phyloP scores from a whole-genome alignment of 2,797 vertebrate species.

The Spea hammondii region DNA sequence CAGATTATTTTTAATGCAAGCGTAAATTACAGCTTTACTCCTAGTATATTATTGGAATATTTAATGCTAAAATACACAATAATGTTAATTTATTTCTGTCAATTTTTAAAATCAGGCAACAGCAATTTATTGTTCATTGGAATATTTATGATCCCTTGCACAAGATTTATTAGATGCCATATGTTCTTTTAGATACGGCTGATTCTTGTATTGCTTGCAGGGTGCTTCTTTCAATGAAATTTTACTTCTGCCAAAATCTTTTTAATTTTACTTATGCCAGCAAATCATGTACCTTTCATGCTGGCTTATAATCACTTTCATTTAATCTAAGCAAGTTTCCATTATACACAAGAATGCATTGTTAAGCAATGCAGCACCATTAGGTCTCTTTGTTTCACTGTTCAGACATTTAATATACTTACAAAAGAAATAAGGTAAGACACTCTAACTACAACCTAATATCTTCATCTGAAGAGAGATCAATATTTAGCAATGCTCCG shows the following conservation, averaged over 20 bases:
- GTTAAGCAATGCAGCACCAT: constrained; percentile 35
- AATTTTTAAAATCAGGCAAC: not conserved
- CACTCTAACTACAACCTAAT: constrained; percentile 61
- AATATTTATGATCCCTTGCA: not conserved
- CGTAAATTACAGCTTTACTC: too few species aligned
- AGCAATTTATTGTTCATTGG: not conserved
- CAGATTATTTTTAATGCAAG: too few species aligned
- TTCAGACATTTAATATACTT: constrained; percentile 16
- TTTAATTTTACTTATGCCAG: constrained; percentile 1
- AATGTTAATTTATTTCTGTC: not conserved
- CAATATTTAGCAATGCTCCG: constrained; percentile 74
- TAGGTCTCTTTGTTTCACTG: constrained; percentile 16
- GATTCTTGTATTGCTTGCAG: not conserved
- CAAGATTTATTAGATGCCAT: not conserved
- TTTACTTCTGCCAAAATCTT: not conserved
- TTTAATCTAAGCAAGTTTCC: constrained; percentile 7
- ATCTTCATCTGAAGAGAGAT: constrained; percentile 71
- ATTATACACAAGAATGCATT: constrained; percentile 18
- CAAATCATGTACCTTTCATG: not conserved
- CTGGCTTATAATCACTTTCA: not conserved
- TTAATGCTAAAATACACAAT: not conserved
- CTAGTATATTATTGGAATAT: not conserved
- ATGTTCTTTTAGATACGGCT: not conserved
- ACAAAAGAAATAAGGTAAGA: constrained; percentile 50
- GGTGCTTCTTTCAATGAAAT: not conserved